Evolutionary conservation across 2,797 vertebrate genomes (phyloP).

Genomic region (Lagodon rhomboides): DNA sequence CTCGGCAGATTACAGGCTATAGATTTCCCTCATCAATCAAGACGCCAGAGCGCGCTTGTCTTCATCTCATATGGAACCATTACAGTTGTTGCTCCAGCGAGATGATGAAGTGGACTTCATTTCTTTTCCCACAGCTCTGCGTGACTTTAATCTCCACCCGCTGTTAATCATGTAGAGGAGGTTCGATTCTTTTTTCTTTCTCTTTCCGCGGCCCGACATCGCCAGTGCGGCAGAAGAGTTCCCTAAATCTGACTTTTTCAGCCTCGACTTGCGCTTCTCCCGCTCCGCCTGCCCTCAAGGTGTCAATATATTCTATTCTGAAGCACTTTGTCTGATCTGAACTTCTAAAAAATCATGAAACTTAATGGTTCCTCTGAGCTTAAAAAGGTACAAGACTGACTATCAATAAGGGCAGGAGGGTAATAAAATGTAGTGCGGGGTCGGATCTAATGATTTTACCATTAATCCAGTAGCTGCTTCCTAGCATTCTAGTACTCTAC

Average conservation of each 20-base stretch:
- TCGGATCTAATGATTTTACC: conserved; percentile 33
- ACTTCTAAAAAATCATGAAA: conserved; percentile 16
- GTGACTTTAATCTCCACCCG: conserved; percentile 51
- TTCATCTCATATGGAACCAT: conserved; percentile 64
- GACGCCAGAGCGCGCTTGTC: conserved; percentile 50
- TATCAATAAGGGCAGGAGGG: not conserved
- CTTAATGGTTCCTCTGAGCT: conserved; percentile 5
- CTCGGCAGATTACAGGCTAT: conserved; percentile 70
- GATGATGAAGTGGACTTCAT: conserved; percentile 59
- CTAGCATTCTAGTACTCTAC: conserved; percentile 2
- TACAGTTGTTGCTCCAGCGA: conserved; percentile 44
- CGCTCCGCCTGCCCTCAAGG: not conserved
- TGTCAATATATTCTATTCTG: not conserved
- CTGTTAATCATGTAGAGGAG: conserved; percentile 51
- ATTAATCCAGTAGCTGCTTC: not conserved
- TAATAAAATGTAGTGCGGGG: not conserved
- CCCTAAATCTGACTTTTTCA: conserved; percentile 5
- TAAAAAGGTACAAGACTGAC: not conserved
- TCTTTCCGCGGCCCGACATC: conserved; percentile 14
- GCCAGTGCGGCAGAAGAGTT: conserved; percentile 8
- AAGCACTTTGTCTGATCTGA: conserved; percentile 7
- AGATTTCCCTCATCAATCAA: conserved; percentile 76
- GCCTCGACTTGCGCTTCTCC: not conserved
- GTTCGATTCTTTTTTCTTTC: not conserved
- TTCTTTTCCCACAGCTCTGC: conserved; percentile 43